Conservation (phyloP, 2,113 vertebrate genomes). For the Alethe castanea region DNA sequence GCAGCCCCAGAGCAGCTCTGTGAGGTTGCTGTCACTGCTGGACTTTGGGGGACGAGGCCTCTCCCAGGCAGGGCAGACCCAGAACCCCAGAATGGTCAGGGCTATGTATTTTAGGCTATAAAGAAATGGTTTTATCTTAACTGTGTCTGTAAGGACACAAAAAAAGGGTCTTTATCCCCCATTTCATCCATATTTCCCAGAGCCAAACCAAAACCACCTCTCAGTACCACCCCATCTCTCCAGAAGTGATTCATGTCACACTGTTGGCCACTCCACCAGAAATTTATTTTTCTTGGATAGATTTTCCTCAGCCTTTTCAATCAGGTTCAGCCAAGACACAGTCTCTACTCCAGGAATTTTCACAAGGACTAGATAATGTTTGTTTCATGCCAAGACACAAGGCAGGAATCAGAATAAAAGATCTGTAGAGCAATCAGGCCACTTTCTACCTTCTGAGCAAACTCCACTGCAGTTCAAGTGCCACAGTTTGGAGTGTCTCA, state of each 20-base stretch:
- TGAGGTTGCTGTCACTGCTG: rapidly evolving
- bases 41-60: rapidly evolving
- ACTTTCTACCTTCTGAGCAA: background rate
- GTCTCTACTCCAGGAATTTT: background rate
- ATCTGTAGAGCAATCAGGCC: background rate
- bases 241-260: background rate
- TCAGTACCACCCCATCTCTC: background rate
- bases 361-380: background rate
- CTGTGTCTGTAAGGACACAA: background rate
- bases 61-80: background rate
- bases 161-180: background rate
- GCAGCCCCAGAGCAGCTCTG: background rate
- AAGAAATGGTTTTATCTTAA: background rate
- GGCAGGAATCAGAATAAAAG: background rate
- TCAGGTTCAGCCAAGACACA: slow-evolving; percentile 24
- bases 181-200: background rate
- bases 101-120: background rate
- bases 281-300: slow-evolving; percentile 5
- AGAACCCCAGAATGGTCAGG: background rate
- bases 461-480: background rate
- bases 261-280: background rate
- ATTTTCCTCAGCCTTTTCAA: background rate
- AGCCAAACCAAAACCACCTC: background rate
- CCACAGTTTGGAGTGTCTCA: background rate
- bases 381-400: background rate